phyloP scores from a whole-genome alignment of 2,888 invertebrate genomes.

The Lasioglossum figueresi region DNA sequence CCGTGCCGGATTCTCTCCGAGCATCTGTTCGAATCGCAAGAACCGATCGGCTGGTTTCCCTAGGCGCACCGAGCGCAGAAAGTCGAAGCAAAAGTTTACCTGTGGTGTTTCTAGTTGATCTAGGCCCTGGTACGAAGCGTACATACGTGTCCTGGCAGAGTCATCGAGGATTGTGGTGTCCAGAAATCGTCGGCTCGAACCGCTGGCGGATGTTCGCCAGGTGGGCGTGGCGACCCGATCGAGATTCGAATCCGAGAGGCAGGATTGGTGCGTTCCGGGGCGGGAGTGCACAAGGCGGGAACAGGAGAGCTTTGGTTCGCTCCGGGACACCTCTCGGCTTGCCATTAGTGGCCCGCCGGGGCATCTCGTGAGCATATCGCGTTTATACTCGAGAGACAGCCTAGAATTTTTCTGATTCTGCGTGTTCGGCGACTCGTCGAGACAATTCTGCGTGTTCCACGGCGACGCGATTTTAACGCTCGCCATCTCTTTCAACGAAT shows the following conservation, averaged over 20 bases:
- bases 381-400: conserved; percentile 71
- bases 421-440: conserved; percentile 70
- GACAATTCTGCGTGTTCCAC: background rate
- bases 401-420: conserved; percentile 75
- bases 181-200: background rate
- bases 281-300: conserved; percentile 47
- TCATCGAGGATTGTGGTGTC: conserved; percentile 1
- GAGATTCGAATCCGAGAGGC: conserved; percentile 63
- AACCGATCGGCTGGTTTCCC: background rate
- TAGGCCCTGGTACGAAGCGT: conserved; percentile 56
- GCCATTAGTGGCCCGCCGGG: background rate
- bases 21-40: background rate
- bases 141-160: conserved; percentile 37
- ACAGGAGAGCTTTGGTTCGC: conserved; percentile 55
- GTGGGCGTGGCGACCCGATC: background rate
- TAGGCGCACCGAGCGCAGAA: background rate
- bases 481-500: conserved; percentile 63
- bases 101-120: conserved; percentile 57
- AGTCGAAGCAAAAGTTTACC: conserved; percentile 63
- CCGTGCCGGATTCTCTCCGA: background rate
- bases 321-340: conserved; percentile 26
- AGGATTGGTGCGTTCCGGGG: background rate
- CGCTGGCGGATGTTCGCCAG: background rate
- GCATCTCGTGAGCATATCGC: conserved; percentile 20
- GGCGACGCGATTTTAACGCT: background rate